Evolutionary conservation across 1,140 invertebrate species (phyloP).

Genomic region (Monochamus saltuarius): DNA sequence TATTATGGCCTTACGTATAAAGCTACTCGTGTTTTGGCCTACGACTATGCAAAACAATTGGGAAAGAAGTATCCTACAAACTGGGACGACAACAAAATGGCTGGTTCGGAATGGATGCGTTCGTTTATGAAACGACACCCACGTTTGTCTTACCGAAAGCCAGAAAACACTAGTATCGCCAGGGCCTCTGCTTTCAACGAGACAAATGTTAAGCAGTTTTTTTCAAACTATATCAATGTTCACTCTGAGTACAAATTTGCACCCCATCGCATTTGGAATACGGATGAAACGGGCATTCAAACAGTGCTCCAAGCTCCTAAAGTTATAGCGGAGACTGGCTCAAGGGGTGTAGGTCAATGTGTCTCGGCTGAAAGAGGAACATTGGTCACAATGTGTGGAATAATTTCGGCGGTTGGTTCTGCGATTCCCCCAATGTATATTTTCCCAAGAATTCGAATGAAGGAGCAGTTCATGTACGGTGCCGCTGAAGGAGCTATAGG

Average conservation of each 20-base stretch:
- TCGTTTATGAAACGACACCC: background rate
- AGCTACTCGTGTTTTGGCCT: background rate
- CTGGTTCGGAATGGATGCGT: background rate
- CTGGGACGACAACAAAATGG: background rate
- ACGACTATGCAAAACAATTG: background rate
- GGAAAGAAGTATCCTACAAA: background rate
- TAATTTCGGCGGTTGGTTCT: conserved; percentile 44
- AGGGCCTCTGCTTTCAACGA: background rate
- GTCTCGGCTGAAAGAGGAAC: conserved; percentile 50
- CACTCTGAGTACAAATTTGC: conserved; percentile 41
- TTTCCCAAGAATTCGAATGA: conserved; percentile 44
- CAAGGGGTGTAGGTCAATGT: conserved; percentile 49
- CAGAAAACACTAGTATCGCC: background rate
- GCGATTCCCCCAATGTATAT: conserved; percentile 46
- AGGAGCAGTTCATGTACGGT: conserved; percentile 42
- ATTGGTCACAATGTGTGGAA: conserved; percentile 44
- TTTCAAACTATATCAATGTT: conserved; percentile 16
- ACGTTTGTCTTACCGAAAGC: background rate
- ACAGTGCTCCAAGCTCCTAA: conserved; percentile 52
- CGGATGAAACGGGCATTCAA: conserved; percentile 52
- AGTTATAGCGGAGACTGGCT: conserved; percentile 47
- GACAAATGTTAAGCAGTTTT: background rate
- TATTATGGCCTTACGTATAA: no score
- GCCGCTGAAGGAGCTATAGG: conserved; percentile 35
- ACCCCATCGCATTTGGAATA: conserved; percentile 48